Conservation (phyloP, 2,797 vertebrate genomes). For the Lithobates sylvaticus region DNA sequence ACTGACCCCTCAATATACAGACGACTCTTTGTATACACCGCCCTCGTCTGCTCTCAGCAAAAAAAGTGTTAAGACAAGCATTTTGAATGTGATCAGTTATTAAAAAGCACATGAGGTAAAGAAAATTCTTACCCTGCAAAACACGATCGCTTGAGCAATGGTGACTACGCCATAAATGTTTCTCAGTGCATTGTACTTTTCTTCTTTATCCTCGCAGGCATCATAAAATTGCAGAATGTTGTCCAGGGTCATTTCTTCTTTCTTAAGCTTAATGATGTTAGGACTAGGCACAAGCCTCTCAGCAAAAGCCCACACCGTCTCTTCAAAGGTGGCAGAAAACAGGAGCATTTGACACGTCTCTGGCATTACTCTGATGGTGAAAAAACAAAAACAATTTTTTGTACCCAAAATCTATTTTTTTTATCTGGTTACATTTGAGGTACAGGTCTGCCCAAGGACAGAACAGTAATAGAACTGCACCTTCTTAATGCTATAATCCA, state of each 20-base stretch:
- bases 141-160: slow-evolving; percentile 78
- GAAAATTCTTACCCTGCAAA: slow-evolving; percentile 75
- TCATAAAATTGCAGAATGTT: slow-evolving; percentile 79
- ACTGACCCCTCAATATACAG: too few species aligned
- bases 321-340: slow-evolving; percentile 80
- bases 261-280: slow-evolving; percentile 75
- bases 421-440: too few species aligned
- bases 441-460: too few species aligned
- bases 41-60: too few species aligned
- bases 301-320: slow-evolving; percentile 72
- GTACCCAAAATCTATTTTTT: too few species aligned
- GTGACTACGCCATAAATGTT: slow-evolving; percentile 77
- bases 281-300: slow-evolving; percentile 71
- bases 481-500: too few species aligned
- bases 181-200: slow-evolving; percentile 75
- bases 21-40: too few species aligned
- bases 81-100: too few species aligned
- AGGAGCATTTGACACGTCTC: slow-evolving; percentile 78
- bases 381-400: too few species aligned
- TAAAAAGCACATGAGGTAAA: background rate
- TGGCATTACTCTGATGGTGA: slow-evolving; percentile 65
- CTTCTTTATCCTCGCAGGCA: slow-evolving; percentile 64
- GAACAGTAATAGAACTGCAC: too few species aligned
- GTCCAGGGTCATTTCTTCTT: slow-evolving; percentile 77
- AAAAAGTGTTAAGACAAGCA: too few species aligned